Base-by-base conservation (phyloP, 2,888 invertebrate genomes). In the Chalcis sispes region DNA sequence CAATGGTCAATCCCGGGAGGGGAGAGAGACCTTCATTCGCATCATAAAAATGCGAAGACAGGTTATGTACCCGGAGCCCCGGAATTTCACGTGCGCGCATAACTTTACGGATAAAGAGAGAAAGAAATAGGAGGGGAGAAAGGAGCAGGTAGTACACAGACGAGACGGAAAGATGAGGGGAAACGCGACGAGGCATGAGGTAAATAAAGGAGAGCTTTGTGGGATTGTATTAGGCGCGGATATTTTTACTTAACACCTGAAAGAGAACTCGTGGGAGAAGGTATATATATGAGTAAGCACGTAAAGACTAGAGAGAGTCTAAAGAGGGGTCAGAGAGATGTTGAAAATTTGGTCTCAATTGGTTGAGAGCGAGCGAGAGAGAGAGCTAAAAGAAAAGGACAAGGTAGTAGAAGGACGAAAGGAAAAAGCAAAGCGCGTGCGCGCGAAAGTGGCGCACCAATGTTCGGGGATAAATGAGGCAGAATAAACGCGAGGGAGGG, bases 201-300 rank as follows among this genome's bases (percentile, higher is more conserved):
- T 72, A 56, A 72, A 72, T 72, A 72, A 56, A 72, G 54, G 46
- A 25, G 27, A 50, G 29, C 72, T 29, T 64, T 54, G 52, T 64
- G 42, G 42, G 29, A 59, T 59, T 69, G 59, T 50, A 50, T 32
- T 32, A 59, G 59, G 36, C 69, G 36, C 69, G 10, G 42, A 54
- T 54, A 23, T 64, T 83, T 83, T 82, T 81, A 79, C 79, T 82
- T 82, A 82, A 83, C 85, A 85, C 85, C 83, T 85, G 82, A 83
- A 13, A 27, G 8, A 62, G 46, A 29, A 13, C 15, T 1, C 1
- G 62, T 4, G 46, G 18, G 54, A 36, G 29, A 23, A 1, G 27
- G 20, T n/a, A n/a, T n/a, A n/a, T n/a, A n/a, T n/a, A n/a, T n/a
- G n/a, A n/a, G n/a, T n/a, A n/a, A n/a, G n/a, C n/a, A n/a, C n/a